Evolutionary conservation across 2,797 vertebrate genomes (phyloP).

Genomic region (Phylloscopus collybita): DNA sequence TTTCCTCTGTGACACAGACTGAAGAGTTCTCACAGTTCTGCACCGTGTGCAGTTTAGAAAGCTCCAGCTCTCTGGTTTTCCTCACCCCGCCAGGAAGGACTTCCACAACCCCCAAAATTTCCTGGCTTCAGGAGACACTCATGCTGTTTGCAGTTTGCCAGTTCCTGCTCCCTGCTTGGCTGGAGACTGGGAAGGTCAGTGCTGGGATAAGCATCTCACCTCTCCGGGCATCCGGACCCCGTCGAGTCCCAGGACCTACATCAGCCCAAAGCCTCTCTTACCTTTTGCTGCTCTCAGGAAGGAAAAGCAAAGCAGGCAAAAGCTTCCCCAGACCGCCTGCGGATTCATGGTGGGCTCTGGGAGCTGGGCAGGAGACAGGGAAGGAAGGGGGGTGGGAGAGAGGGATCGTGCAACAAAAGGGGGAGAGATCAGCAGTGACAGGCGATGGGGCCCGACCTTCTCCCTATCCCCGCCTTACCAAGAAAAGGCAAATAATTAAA

Average conservation of each 20-base stretch:
- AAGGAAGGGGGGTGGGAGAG: neutral
- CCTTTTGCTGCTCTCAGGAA: constrained; percentile 14
- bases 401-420: neutral
- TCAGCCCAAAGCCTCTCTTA: constrained; percentile 29
- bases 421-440: neutral
- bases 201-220: neutral
- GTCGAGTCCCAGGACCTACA: accelerated
- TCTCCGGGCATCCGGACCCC: accelerated
- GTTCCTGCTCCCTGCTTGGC: neutral
- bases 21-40: neutral
- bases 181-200: accelerated
- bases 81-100: neutral
- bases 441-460: neutral
- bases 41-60: neutral
- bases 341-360: constrained; percentile 26
- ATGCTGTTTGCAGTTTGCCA: neutral
- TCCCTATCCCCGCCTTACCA: neutral
- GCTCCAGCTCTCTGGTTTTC: neutral
- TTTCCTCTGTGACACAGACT: neutral
- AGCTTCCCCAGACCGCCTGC: accelerated
- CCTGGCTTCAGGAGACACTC: accelerated
- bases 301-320: constrained; percentile 43
- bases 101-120: neutral
- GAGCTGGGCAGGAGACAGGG: neutral
- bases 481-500: constrained; percentile 65